A percentile compares a stretch with the other conserved stretches of the same genome.
Evolutionary conservation across 2,113 vertebrate species (phyloP).

Genomic region (Ptilorrhoa leucosticta): DNA sequence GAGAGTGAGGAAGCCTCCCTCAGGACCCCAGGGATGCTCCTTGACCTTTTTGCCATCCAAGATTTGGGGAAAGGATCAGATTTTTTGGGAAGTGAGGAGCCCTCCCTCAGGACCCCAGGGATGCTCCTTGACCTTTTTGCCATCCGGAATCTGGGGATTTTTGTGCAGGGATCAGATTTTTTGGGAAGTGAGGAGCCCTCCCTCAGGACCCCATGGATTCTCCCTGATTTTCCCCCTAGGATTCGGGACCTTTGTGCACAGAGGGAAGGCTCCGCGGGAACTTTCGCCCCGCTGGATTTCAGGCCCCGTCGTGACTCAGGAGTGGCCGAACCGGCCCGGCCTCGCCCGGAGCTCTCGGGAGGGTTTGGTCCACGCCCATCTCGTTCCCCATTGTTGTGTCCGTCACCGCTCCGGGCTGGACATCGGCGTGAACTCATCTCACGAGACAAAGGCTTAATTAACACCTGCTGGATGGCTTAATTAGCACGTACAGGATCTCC

Average conservation of each 20-base stretch:
- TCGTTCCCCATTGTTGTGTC: background rate
- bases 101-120: background rate
- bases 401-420: background rate
- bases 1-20: background rate
- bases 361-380: background rate
- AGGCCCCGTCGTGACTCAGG: background rate
- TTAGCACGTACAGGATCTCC: background rate
- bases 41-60: background rate
- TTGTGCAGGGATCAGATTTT: background rate
- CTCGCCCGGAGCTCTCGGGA: background rate
- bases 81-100: background rate
- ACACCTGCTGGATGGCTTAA: background rate
- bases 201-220: too few species aligned
- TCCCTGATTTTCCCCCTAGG: too few species aligned
- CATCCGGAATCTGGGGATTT: fast-evolving
- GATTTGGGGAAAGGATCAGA: background rate
- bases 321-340: background rate
- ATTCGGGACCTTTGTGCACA: background rate
- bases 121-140: background rate
- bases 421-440: background rate
- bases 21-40: background rate
- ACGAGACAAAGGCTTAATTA: background rate
- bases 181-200: too few species aligned
- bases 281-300: background rate
- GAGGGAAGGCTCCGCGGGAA: background rate